Base-by-base conservation (phyloP, 2,113 vertebrate genomes). In the Sus scrofa region DNA sequence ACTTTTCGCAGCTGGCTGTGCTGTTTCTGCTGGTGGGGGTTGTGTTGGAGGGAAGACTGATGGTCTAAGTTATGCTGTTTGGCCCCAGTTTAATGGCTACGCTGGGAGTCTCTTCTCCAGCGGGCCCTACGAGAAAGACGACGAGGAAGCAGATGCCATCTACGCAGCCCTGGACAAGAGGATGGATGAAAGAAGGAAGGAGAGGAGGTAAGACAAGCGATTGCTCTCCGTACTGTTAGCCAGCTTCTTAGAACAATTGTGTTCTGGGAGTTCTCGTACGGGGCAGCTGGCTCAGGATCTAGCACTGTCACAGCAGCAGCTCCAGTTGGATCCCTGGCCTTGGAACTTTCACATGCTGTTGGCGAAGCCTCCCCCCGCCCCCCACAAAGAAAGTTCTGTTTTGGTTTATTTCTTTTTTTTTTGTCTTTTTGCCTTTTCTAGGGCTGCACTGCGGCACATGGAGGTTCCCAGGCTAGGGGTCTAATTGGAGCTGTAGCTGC, bases 51-150 rank as follows among this genome's bases (percentile, higher is more conserved):
- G 20, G 13, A 2, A 67, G 37, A 52, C 65, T 54, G 50, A 50
- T 70, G n/a, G n/a, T 70, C n/a, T 67, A 3, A 85, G 22, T 26
- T 26, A 0, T 7, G 24, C 26, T 85, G 12, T 74, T 39, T 83
- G 30, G 26, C 94, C 14, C 24, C 90, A 99, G 99, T 99, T 99
- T 96, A 99, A 99, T 34, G 99, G 99, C 6, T 99, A 99, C 0
- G 99, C 99, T 3, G 99, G 99, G 27, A 99, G 99, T 96, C 98
- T 99, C 94, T 99, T 99, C 98, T 99, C 99, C 2, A 99, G 99
- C 0, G 99, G 99, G 0, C 99, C 99, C 1, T 99, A 99, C 85
- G 99, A 99, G 81, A 99, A 99, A 79, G 99, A 99, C 19, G 99
- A 99, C 0, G 99, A 99, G 97, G 99, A 99, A 97, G 99, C 99